Percentiles rank a stretch among this genome's conserved stretches.
phyloP scores from a whole-genome alignment of 2,888 invertebrate species.

The Pseudoips prasinana region DNA sequence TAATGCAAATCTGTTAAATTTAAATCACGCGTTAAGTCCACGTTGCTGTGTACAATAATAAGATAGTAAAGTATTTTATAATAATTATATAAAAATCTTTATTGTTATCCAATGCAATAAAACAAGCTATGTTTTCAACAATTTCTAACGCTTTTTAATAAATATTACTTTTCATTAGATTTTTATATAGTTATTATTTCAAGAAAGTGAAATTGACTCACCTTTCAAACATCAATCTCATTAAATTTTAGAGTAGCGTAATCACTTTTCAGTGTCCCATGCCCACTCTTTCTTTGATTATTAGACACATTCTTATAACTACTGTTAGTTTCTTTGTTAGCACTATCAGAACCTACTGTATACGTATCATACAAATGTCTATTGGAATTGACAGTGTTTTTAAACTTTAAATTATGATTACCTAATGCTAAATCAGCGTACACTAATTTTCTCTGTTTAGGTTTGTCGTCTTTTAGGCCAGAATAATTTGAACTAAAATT shows the following conservation, averaged over 20 bases:
- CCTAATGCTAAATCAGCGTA: slow-evolving; percentile 80
- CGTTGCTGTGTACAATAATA: too few relatives aligned
- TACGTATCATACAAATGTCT: slow-evolving; percentile 79
- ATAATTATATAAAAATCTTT: too few relatives aligned
- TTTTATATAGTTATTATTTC: too few relatives aligned
- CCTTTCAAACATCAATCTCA: slow-evolving; percentile 78
- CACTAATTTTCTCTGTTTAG: slow-evolving; percentile 77
- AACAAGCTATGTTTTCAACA: too few relatives aligned
- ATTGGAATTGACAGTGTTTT: slow-evolving; percentile 81
- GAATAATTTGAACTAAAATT: slow-evolving; percentile 60
- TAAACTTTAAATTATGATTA: slow-evolving; percentile 81
- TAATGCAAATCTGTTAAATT: too few relatives aligned
- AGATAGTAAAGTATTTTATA: too few relatives aligned
- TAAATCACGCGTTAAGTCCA: too few relatives aligned
- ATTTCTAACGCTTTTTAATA: too few relatives aligned
- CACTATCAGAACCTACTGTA: slow-evolving; percentile 68
- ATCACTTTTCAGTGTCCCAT: slow-evolving; percentile 63
- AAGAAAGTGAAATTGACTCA: slow-evolving; percentile 51
- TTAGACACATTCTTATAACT: slow-evolving; percentile 63
- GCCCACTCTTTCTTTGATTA: slow-evolving; percentile 42
- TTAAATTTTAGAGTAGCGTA: slow-evolving; percentile 78
- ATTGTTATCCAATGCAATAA: too few relatives aligned
- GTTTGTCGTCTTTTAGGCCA: slow-evolving; percentile 68
- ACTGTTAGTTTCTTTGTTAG: slow-evolving; percentile 66
- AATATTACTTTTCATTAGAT: too few relatives aligned